Evolutionary conservation across 1,140 invertebrate genomes (phyloP).

Genomic region (Plodia interpunctella): DNA sequence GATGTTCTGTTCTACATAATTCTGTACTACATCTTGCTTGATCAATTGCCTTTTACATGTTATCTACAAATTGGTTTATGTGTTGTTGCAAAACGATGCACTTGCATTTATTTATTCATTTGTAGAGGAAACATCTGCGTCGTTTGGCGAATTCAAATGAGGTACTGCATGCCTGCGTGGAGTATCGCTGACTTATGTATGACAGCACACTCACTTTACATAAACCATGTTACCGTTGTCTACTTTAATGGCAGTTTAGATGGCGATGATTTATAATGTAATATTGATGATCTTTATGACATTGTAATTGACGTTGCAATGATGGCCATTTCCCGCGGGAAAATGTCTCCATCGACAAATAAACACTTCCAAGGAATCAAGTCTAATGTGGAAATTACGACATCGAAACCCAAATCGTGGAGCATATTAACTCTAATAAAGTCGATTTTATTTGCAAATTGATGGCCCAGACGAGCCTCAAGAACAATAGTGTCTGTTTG

Average conservation of each 20-base stretch:
- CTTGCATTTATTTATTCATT: slow-evolving; percentile 30
- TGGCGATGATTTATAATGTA: neutral
- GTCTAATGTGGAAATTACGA: slow-evolving; percentile 10
- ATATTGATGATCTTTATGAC: slow-evolving; percentile 13
- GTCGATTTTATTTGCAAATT: slow-evolving; percentile 35
- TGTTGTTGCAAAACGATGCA: slow-evolving; percentile 32
- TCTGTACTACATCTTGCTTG: slow-evolving; percentile 32
- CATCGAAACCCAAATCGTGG: slow-evolving; percentile 23
- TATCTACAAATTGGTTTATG: slow-evolving; percentile 47
- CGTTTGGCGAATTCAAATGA: slow-evolving; percentile 24
- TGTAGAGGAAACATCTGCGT: slow-evolving; percentile 28
- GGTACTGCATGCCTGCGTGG: slow-evolving; percentile 19
- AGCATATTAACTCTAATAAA: slow-evolving; percentile 30
- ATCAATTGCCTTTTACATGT: slow-evolving; percentile 34
- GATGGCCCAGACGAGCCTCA: slow-evolving; percentile 21
- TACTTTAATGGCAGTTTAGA: slow-evolving; percentile 1
- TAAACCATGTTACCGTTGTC: slow-evolving; percentile 9
- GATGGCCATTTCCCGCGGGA: slow-evolving; percentile 20
- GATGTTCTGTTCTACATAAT: slow-evolving; percentile 32
- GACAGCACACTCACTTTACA: slow-evolving; percentile 12
- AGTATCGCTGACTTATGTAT: neutral
- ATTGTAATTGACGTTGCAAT: slow-evolving; percentile 18
- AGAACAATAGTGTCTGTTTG: slow-evolving; percentile 32
- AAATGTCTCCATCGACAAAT: slow-evolving; percentile 11
- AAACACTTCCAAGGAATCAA: slow-evolving; percentile 10